These are phyloP conservation scores for Eubucco bourcierii DNA, from an alignment of 2,113 vertebrate genomes.

Conservation along the genomic window DNA sequence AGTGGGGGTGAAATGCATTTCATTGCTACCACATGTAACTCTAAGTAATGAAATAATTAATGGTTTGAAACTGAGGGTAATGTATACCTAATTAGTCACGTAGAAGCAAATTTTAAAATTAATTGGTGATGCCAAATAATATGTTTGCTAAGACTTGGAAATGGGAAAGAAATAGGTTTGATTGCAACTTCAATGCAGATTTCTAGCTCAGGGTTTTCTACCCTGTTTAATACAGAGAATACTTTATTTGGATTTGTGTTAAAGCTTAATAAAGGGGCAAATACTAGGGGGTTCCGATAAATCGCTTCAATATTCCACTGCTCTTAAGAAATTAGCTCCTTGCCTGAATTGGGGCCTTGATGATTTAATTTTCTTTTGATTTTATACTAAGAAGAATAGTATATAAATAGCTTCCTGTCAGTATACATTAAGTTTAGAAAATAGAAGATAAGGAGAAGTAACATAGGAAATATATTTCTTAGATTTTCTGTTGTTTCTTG, in stretches of 20 bases:
- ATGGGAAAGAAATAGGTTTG: not conserved
- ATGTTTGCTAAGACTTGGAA: not conserved
- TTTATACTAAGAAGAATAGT: not conserved
- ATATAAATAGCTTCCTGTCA: not conserved
- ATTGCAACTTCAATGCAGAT: not conserved
- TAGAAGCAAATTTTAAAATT: not conserved
- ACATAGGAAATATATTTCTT: not conserved
- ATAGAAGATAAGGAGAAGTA: not conserved
- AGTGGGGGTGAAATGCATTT: not conserved
- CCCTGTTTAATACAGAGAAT: not conserved
- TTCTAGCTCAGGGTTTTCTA: not conserved
- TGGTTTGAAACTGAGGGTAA: not conserved
- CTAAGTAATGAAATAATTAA: not conserved
- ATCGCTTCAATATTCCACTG: not conserved
- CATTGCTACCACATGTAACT: not conserved
- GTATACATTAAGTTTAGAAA: not conserved
- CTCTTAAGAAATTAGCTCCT: not conserved
- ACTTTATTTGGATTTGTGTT: not conserved
- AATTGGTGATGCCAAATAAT: not conserved
- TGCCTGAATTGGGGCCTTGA: not conserved
- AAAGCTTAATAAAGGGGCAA: not conserved
- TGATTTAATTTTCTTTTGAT: not conserved
- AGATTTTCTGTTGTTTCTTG: not conserved
- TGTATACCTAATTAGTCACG: not conserved
- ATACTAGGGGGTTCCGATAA: not conserved